These are phyloP conservation scores for Amyelois transitella DNA, from an alignment of 1,140 invertebrate genomes.

Conservation along the genomic window DNA sequence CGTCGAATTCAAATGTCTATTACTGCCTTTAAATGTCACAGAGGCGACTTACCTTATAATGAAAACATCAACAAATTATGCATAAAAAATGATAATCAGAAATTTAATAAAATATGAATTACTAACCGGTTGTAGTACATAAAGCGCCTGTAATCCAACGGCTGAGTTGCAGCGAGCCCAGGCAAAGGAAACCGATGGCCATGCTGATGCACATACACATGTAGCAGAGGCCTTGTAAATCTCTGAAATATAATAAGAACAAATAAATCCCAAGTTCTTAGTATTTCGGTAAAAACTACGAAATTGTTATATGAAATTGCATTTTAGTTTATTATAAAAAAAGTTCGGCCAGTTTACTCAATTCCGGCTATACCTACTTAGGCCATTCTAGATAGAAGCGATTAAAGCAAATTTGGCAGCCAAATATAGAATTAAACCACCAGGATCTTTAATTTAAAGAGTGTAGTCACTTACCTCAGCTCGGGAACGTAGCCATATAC, in stretches of 20 bases:
- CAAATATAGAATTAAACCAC: too few species aligned
- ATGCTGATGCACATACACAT: slow-evolving; percentile 75
- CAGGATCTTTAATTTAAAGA: too few species aligned
- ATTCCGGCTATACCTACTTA: too few species aligned
- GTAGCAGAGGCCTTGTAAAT: slow-evolving; percentile 75
- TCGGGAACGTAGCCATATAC: slow-evolving; percentile 77
- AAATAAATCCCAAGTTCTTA: too few species aligned
- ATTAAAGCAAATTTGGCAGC: not conserved
- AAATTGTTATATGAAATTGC: too few species aligned
- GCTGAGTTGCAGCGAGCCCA: slow-evolving; percentile 73
- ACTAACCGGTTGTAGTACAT: slow-evolving; percentile 72
- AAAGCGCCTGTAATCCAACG: slow-evolving; percentile 32
- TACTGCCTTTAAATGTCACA: too few species aligned
- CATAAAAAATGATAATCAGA: too few species aligned
- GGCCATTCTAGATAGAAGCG: not conserved
- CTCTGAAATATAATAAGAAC: slow-evolving; percentile 40
- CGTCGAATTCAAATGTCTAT: too few species aligned
- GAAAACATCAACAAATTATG: not conserved
- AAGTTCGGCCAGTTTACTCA: too few species aligned
- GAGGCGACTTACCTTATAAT: too few species aligned
- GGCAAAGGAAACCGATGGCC: slow-evolving; percentile 73
- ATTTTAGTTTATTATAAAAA: too few species aligned
- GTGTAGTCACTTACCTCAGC: slow-evolving; percentile 72
- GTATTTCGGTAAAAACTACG: too few species aligned
- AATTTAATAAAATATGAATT: not conserved